Base-by-base conservation (phyloP, 2,113 vertebrate genomes). In the Elaphurus davidianus region DNA sequence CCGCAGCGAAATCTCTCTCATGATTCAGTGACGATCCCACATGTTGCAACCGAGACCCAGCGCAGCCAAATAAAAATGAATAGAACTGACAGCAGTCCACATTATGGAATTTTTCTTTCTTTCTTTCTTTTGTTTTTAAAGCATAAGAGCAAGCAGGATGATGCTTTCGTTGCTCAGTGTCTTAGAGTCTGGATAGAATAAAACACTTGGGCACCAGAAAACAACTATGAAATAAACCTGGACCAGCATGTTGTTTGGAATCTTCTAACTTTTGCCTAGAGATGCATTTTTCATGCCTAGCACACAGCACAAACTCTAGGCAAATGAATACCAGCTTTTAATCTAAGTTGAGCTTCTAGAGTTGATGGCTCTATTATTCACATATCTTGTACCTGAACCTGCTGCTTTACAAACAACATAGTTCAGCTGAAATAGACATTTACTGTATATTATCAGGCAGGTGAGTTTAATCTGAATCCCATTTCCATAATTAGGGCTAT, bases 401-500 rank as follows among this genome's bases (percentile, higher is more conserved):
- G 55, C 27, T 82, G 90, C 45, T 92, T 97, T 97, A 97, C 21
- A 88, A 98, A 95, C 81, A 97, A 92, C 55, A 62, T 71, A 83
- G 45, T 95, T 90, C 54, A 47, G 47, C 40, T 91, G 86, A 94
- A 96, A 97, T 87, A 95, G 94, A 97, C 47, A 93, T 97, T 95
- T 91, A 81, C 83, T 93, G 52, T 43, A 87, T 91, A 33, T 91
- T 98, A 92, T 74, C 45, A 95, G 62, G 83, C 79, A 97, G 86
- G 78, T 97, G 74, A 98, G 90, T 88, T 95, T 97, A 97, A 97
- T 97, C 85, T 87, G 96, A 97, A 94, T 62, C n/a, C 96, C 36
- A 98, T 97, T 97, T 96, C 91, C 79, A 97, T 95, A 98, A 97
- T 95, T 97, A 98, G 88, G 78, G 96, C 86, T 94, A 95, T 93